Conservation (phyloP, 2,888 invertebrate species). For the Acanthosepion esculentum region DNA sequence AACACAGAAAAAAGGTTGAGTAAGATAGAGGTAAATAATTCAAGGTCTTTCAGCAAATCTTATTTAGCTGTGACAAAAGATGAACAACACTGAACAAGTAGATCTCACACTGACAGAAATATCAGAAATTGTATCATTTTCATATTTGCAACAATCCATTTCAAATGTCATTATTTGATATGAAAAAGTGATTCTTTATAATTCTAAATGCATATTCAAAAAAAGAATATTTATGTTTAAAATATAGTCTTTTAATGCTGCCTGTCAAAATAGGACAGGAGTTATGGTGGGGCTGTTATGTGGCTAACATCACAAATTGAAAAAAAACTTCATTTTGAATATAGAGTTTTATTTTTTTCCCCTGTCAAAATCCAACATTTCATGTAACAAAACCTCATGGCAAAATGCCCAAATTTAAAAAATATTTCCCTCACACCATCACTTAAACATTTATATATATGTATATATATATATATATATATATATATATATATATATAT, state of each 20-base stretch:
- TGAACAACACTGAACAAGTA: background rate
- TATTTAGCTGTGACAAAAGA: background rate
- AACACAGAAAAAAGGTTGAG: background rate
- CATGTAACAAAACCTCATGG: too few relatives aligned
- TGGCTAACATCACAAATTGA: background rate
- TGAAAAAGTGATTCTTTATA: background rate
- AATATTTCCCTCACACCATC: too few relatives aligned
- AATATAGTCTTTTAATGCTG: background rate
- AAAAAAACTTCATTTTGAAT: too few relatives aligned
- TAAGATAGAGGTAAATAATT: background rate
- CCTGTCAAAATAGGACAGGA: background rate
- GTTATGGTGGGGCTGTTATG: background rate
- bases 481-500: too few relatives aligned
- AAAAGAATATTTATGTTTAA: background rate
- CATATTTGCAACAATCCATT: background rate
- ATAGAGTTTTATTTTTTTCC: too few relatives aligned
- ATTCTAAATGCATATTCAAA: background rate
- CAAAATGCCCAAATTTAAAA: too few relatives aligned
- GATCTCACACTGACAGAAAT: background rate
- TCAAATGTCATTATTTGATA: background rate
- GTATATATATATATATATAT: too few relatives aligned
- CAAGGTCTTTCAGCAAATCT: background rate
- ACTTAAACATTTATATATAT: too few relatives aligned
- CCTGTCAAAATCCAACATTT: too few relatives aligned
- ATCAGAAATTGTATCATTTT: background rate